Evolutionary conservation across 53 echinoderm and acorn worm genomes (phyloP).

Genomic region (Astropecten irregularis): DNA sequence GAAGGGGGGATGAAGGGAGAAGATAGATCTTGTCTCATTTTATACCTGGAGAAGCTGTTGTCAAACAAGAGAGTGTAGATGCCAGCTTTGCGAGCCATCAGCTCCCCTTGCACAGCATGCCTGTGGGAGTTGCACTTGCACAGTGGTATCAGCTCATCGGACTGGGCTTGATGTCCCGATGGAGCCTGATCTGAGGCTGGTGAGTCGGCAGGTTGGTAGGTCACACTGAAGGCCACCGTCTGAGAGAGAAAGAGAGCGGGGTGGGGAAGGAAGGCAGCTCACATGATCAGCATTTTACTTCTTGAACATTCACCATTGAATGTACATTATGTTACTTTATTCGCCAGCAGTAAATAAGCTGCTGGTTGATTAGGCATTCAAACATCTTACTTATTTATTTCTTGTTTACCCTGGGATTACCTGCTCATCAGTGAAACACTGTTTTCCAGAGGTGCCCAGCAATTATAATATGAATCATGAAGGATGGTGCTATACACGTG

Average conservation of each 20-base stretch:
- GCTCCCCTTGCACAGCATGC: conserved; percentile 92
- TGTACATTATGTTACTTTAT: too few species aligned
- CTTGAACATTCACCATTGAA: too few species aligned
- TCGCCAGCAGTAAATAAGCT: too few species aligned
- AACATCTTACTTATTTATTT: too few species aligned
- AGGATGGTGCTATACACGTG: too few species aligned
- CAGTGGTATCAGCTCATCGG: conserved; percentile 82
- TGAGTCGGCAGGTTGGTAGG: conserved; percentile 51
- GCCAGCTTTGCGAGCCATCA: conserved; percentile 84
- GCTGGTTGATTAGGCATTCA: too few species aligned
- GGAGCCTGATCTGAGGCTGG: neutral
- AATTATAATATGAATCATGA: too few species aligned
- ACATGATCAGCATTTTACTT: neutral
- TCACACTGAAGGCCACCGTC: conserved; percentile 90
- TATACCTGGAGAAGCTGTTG: conserved; percentile 96
- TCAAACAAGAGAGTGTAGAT: conserved; percentile 94
- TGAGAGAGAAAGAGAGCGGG: conserved; percentile 20
- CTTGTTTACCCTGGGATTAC: too few species aligned
- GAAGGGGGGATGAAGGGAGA: conserved; percentile 9
- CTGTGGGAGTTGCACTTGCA: conserved; percentile 91
- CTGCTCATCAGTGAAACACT: too few species aligned
- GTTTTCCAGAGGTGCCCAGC: too few species aligned
- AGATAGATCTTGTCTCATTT: too few species aligned
- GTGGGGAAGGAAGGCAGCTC: neutral
- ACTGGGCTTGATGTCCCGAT: conserved; percentile 20